These are phyloP conservation scores for Hycleus cichorii DNA, from an alignment of 1,140 invertebrate species.

Conservation along the genomic window DNA sequence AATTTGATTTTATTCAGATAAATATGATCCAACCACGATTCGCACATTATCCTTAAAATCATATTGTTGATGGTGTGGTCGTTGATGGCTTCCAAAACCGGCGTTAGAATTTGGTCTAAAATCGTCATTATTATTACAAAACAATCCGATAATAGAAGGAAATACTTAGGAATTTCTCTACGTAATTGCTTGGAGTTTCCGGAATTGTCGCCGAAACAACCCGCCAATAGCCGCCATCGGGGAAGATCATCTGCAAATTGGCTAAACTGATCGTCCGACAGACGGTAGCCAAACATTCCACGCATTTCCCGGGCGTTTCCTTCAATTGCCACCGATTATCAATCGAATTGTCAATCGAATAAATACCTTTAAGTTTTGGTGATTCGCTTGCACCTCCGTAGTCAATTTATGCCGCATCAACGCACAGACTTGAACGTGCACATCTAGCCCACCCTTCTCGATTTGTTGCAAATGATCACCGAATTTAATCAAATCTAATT, in stretches of 20 bases:
- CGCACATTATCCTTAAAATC: slow-evolving; percentile 70
- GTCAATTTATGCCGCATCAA: slow-evolving; percentile 70
- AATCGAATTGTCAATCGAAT: background rate
- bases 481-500: slow-evolving; percentile 54
- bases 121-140: slow-evolving; percentile 18
- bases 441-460: slow-evolving; percentile 42
- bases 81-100: slow-evolving; percentile 62
- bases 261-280: slow-evolving; percentile 65
- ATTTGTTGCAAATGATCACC: slow-evolving; percentile 51
- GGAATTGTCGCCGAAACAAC: slow-evolving; percentile 39
- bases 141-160: background rate
- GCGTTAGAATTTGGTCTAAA: slow-evolving; percentile 64
- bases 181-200: slow-evolving; percentile 47
- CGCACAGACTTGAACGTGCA: slow-evolving; percentile 58
- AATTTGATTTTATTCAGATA: slow-evolving; percentile 73
- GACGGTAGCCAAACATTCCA: slow-evolving; percentile 57
- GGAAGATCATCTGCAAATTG: slow-evolving; percentile 70
- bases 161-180: slow-evolving; percentile 57
- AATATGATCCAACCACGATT: slow-evolving; percentile 78
- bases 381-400: slow-evolving; percentile 65
- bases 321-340: slow-evolving; percentile 28
- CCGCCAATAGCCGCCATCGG: slow-evolving; percentile 57
- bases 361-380: slow-evolving; percentile 60
- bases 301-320: slow-evolving; percentile 61
- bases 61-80: slow-evolving; percentile 66